Evolutionary conservation across 2,797 vertebrate species (phyloP).

Genomic region (Lemur catta): DNA sequence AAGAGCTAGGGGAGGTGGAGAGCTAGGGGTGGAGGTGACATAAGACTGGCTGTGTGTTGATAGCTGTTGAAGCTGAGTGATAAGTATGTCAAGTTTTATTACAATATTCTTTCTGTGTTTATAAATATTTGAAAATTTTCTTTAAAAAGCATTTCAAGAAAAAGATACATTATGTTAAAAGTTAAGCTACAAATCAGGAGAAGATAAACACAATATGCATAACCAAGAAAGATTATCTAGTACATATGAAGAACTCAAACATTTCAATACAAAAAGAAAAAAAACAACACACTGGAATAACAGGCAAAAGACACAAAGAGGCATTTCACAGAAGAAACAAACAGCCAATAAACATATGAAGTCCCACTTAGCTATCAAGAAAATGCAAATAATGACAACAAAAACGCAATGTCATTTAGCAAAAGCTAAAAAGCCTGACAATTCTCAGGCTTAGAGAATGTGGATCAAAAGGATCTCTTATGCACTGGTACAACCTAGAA

Average conservation of each 20-base stretch:
- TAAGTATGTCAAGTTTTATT: neutral
- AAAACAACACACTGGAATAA: neutral
- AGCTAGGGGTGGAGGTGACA: neutral
- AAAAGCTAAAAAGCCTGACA: neutral
- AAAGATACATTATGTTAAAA: neutral
- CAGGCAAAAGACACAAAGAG: neutral
- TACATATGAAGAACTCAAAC: neutral
- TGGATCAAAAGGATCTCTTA: neutral
- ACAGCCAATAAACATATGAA: neutral
- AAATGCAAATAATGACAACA: neutral
- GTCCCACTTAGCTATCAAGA: neutral
- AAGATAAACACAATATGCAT: neutral
- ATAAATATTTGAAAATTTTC: neutral
- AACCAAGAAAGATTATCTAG: neutral
- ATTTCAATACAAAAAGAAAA: neutral
- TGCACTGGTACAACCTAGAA: neutral
- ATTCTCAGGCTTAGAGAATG: neutral
- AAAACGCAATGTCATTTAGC: neutral
- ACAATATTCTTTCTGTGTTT: neutral
- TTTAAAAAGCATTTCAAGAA: neutral
- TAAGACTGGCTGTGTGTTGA: neutral
- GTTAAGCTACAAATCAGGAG: neutral
- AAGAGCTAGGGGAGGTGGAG: neutral
- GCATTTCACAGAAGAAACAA: neutral
- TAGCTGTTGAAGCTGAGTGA: neutral